Percentiles rank a stretch among this genome's conserved stretches.
phyloP scores from a whole-genome alignment of 2,888 invertebrate genomes.

The Acrobasis suavella region DNA sequence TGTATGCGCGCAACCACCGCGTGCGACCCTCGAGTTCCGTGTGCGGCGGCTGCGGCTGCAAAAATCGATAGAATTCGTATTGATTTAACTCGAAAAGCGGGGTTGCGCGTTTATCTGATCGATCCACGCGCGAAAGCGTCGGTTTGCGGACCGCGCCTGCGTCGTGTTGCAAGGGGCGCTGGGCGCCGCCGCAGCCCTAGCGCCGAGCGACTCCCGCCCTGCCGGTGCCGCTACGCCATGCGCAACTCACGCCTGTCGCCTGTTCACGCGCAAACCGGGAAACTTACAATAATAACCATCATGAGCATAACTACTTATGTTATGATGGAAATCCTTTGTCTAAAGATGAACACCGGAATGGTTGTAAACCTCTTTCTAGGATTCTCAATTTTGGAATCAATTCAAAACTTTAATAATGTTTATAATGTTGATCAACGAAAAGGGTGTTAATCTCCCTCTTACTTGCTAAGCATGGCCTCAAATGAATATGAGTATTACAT shows the following conservation, averaged over 20 bases:
- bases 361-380: too few species aligned
- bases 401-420: too few species aligned
- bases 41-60: conserved; percentile 84
- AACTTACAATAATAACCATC: conserved; percentile 15
- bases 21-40: conserved; percentile 73
- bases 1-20: conserved; percentile 76
- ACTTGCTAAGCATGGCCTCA: too few species aligned
- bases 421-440: too few species aligned
- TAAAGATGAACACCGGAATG: too few species aligned
- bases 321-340: too few species aligned
- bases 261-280: conserved; percentile 31
- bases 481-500: too few species aligned
- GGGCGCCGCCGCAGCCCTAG: conserved; percentile 46
- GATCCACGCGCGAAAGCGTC: conserved; percentile 78
- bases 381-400: too few species aligned
- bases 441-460: too few species aligned
- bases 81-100: conserved; percentile 86
- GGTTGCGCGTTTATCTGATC: conserved; percentile 90
- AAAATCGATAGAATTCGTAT: conserved; percentile 90
- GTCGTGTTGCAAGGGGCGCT: conserved; percentile 57
- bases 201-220: conserved; percentile 11
- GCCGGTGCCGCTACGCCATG: conserved; percentile 18
- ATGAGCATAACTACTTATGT: neutral
- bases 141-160: conserved; percentile 57
- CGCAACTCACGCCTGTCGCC: conserved; percentile 21